Evolutionary conservation across 2,113 vertebrate genomes (phyloP).

Genomic region (Lasiurus cinereus): DNA sequence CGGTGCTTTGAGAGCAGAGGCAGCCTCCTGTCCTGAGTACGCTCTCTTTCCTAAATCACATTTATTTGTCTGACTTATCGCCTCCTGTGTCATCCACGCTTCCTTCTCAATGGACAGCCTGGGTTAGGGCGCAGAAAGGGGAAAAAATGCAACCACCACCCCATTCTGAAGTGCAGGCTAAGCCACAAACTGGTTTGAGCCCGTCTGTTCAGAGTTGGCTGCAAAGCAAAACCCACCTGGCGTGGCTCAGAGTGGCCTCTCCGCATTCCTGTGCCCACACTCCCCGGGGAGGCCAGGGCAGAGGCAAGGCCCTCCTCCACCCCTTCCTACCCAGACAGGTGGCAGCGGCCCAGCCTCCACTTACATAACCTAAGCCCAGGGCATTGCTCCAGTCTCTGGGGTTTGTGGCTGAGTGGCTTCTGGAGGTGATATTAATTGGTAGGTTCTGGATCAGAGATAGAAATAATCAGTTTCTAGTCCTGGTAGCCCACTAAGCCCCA

Average conservation of each 20-base stretch:
- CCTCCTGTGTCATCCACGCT: not conserved
- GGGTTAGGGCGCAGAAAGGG: not conserved
- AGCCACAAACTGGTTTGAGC: conserved; percentile 68
- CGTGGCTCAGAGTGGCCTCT: not conserved
- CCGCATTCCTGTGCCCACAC: conserved; percentile 67
- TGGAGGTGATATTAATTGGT: not conserved
- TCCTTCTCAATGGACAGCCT: not conserved
- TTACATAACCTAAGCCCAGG: not conserved
- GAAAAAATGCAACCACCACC: not conserved
- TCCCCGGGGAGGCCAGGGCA: not conserved
- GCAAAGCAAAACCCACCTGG: conserved; percentile 1
- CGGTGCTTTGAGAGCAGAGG: not conserved
- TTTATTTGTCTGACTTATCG: not conserved
- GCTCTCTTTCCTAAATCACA: not conserved
- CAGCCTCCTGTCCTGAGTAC: not conserved
- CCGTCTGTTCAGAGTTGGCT: conserved; percentile 15
- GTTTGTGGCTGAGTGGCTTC: not conserved
- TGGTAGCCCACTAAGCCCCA: not conserved
- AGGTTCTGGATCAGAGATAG: not conserved
- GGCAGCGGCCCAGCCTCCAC: not conserved
- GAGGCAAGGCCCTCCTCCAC: not conserved
- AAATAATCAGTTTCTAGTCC: conserved; percentile 25
- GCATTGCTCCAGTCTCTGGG: not conserved
- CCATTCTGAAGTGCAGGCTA: not conserved
- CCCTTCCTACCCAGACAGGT: not conserved